Conservation (phyloP, 1,140 invertebrate species). For the Drosophila persimilis region DNA sequence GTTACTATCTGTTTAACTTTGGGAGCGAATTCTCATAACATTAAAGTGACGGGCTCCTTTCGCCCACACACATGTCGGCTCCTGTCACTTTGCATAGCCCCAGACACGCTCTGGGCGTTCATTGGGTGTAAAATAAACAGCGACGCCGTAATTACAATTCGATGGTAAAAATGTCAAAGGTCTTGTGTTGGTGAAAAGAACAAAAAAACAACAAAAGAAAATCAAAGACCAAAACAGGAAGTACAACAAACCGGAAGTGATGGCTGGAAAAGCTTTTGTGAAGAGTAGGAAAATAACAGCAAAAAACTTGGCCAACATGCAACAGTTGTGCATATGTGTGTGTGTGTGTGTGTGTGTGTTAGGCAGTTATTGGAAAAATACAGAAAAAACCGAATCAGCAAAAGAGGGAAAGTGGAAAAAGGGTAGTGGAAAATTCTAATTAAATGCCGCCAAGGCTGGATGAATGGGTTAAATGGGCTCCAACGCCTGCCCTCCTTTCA, state of each 20-base stretch:
- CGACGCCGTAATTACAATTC: slow-evolving; percentile 55
- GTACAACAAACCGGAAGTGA: slow-evolving; percentile 27
- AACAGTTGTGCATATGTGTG: slow-evolving; percentile 53
- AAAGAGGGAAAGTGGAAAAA: slow-evolving; percentile 2
- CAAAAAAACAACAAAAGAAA: neutral
- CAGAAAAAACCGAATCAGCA: slow-evolving; percentile 4
- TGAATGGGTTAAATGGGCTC: slow-evolving; percentile 39
- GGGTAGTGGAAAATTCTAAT: slow-evolving; percentile 40
- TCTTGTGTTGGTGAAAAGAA: slow-evolving; percentile 33
- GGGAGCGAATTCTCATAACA: too few species aligned
- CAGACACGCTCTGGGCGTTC: slow-evolving; percentile 7
- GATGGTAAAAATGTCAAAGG: slow-evolving; percentile 42
- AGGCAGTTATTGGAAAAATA: slow-evolving; percentile 1
- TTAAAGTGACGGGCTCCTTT: slow-evolving; percentile 9
- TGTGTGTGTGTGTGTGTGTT: slow-evolving; percentile 2
- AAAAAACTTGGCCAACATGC: slow-evolving; percentile 60
- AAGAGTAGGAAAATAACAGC: slow-evolving; percentile 43
- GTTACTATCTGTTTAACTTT: too few species aligned
- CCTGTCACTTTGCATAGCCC: slow-evolving; percentile 34
- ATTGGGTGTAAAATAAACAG: slow-evolving; percentile 5
- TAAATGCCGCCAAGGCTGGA: slow-evolving; percentile 19
- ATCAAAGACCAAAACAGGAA: slow-evolving; percentile 20
- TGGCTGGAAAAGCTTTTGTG: slow-evolving; percentile 22
- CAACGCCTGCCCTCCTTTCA: slow-evolving; percentile 8
- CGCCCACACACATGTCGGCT: slow-evolving; percentile 7